Evolutionary conservation across 2,888 invertebrate genomes (phyloP), one percentile per base, ranked within the genome.

Genomic region (Drosophila tanythrix): DNA sequence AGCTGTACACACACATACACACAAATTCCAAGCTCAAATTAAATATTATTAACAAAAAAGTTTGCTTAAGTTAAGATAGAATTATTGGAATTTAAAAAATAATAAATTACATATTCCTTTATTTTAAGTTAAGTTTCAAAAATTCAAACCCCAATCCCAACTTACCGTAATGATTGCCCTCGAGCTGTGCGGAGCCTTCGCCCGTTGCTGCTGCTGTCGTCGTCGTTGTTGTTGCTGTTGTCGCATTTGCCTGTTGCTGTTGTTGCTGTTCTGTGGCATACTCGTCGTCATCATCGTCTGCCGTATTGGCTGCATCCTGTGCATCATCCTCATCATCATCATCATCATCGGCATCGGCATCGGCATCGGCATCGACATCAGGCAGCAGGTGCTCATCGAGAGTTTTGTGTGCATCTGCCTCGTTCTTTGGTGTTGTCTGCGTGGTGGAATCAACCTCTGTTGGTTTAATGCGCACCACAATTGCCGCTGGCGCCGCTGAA

Each of bases 151-250:
- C 52, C 13, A 33, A 21, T 33, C 11, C 40, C 3, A 21, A 69
- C 94, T 94, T 94, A 97, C 97, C 97, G 90, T 97, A 97, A 94
- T 97, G 96, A 94, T 96, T 96, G 55, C 96, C 96, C 93, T 97
- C 97, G 84, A 97, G 96, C 94, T 97, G 97, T 11, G 96, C 96
- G 13, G 96, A 96, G 81, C 96, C 96, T 96, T 53, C 97, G 95
- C 93, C 63, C 0, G 43, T 57, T 11, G 69, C 57, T 25, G 60
- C 1, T 0, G 48, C 29, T 5, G 78, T 6, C 15, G 56, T 51
- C 25, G 56, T 31, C 15, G 35, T 46, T 46, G 46, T 25, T 46
- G 46, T 25, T 21, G 46, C 43, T 29, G 56, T 29, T 50, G 50
- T 2, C 5, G 27, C 50, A 50, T 27, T 27, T 27, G 27, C 50